phyloP scores from a whole-genome alignment of 1,140 invertebrate species.

The Drosophila burlai region DNA sequence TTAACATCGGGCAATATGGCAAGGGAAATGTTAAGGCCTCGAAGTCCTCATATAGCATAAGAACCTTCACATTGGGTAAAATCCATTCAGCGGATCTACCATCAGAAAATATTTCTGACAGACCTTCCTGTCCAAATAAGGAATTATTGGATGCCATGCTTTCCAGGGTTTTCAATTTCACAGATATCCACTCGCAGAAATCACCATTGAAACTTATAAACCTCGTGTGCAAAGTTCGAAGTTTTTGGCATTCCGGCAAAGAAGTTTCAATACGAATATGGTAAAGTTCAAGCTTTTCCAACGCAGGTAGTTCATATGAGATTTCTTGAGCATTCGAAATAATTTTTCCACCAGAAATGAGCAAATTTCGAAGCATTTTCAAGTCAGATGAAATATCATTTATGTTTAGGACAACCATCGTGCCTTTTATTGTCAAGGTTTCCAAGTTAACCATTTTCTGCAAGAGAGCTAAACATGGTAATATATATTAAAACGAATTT shows the following conservation, averaged over 20 bases:
- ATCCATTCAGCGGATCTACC: neutral
- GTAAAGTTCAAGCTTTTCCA: neutral
- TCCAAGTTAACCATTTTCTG: neutral
- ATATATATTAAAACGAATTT: neutral
- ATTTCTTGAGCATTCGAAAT: neutral
- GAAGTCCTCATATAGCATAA: neutral
- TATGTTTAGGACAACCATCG: neutral
- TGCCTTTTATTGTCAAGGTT: neutral
- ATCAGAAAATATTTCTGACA: neutral
- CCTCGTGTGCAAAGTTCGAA: neutral
- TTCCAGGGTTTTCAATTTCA: neutral
- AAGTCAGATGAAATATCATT: neutral
- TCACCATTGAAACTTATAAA: neutral
- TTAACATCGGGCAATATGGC: constrained; percentile 4
- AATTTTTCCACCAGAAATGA: neutral
- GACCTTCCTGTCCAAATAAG: neutral
- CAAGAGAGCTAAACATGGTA: neutral
- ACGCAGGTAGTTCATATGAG: neutral
- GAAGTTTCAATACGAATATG: neutral
- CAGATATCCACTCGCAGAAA: neutral
- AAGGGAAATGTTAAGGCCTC: neutral
- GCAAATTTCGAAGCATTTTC: neutral
- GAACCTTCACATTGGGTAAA: neutral
- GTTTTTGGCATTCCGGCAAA: neutral
- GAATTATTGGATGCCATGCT: neutral